Conservation (phyloP, 2,113 vertebrate species). For the Psettodes erumei region DNA sequence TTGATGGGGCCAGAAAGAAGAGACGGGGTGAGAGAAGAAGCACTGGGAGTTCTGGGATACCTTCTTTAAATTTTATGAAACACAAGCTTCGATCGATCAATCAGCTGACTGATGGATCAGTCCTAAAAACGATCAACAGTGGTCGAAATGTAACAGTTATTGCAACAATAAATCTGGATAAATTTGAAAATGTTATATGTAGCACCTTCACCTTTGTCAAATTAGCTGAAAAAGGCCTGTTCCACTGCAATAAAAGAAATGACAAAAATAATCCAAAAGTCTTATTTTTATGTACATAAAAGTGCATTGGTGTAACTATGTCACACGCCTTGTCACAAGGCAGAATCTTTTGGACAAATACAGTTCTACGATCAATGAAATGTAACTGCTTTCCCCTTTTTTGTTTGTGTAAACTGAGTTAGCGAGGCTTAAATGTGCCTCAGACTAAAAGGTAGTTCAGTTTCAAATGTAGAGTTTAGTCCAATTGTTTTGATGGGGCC, state of each 20-base stretch:
- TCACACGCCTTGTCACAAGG: constrained; percentile 70
- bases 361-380: constrained; percentile 53
- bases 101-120: too few relatives aligned
- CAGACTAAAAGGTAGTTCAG: constrained; percentile 66
- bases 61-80: background rate
- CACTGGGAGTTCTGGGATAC: background rate
- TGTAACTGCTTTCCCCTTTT: constrained; percentile 38
- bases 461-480: constrained; percentile 52
- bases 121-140: background rate
- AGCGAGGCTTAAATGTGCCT: constrained; percentile 46
- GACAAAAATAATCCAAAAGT: constrained; percentile 59
- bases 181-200: constrained; percentile 40
- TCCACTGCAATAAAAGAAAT: constrained; percentile 66
- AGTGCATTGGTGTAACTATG: constrained; percentile 76
- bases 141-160: background rate
- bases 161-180: background rate
- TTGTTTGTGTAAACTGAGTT: constrained; percentile 52
- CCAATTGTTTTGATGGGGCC: constrained; percentile 41
- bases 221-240: constrained; percentile 45
- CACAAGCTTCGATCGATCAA: background rate
- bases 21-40: background rate
- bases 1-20: background rate
- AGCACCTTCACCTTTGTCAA: constrained; percentile 35
- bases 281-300: constrained; percentile 75
- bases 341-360: constrained; percentile 52